Evolutionary conservation across 2,797 vertebrate species (phyloP), one percentile per base, ranked within the genome.

Genomic region (Heterohyrax brucei): DNA sequence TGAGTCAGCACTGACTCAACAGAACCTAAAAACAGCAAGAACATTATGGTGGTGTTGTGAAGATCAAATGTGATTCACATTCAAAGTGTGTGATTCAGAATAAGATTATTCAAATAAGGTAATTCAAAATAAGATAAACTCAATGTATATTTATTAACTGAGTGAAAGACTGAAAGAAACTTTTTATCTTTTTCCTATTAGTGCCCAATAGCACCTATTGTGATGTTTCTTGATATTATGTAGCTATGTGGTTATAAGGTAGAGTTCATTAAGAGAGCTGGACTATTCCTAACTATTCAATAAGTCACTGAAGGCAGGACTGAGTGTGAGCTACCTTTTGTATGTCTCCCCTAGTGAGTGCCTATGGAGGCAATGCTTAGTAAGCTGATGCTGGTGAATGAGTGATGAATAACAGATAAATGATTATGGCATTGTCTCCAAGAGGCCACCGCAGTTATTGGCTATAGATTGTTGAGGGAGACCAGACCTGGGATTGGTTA

Each of bases 301-400:
- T 66, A 76, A 90, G 44, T 48, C 64, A 28, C 46, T 1, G 66
- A 90, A 68, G 91, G 56, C 66, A 50, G 48, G 61, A n/a, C 53
- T 50, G 4, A 12, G 30, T 53, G 22, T 1, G 10, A 82, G 33
- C 28, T 80, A 24, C 64, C 30, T 39, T 33, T 10, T 1, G 26
- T 10, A 6, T 13, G 19, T 5, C 28, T 53, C 10, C 16, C 21
- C 0, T 0, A 5, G 1, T 8, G 14, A 21, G 56, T 53, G 30
- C 28, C 2, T 39, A 10, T 28, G 81, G 59, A 75, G 19, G 53
- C 19, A 4, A 68, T 62, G 5, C 18, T 22, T 28, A 30, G 28
- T 61, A 77, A 95, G 39, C 18, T 4, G 0, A 7, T 3, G 7
- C 48, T 0, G n/a, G 39, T 28, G 5, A 77, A n/a, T 8, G 59